These are phyloP conservation scores for Hemicordylus capensis DNA, from an alignment of 2,113 vertebrate species.

Conservation along the genomic window DNA sequence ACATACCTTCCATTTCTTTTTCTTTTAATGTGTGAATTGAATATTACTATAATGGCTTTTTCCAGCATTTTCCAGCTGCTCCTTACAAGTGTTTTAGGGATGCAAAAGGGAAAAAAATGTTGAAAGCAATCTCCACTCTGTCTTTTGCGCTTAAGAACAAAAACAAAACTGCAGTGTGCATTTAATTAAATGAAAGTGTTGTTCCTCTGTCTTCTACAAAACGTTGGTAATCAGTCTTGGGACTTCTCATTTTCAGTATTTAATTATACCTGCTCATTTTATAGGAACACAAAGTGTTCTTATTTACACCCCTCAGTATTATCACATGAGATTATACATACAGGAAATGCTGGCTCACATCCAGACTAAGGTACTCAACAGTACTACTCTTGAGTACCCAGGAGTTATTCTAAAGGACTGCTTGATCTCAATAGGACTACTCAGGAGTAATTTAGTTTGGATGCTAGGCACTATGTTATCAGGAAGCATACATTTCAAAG, in stretches of 20 bases:
- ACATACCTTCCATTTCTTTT: not conserved
- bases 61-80: not conserved
- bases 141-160: not conserved
- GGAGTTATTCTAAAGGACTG: no score
- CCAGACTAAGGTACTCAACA: no score
- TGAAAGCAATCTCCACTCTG: not conserved
- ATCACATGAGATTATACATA: not conserved
- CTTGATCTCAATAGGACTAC: no score
- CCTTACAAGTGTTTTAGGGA: not conserved
- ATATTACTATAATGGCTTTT: not conserved
- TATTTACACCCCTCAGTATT: not conserved
- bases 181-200: not conserved
- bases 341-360: no score
- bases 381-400: no score
- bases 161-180: not conserved
- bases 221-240: not conserved
- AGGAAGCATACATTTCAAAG: not conserved
- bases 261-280: constrained; percentile 5
- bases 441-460: no score
- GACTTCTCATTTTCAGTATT: not conserved
- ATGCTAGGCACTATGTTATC: constrained; percentile 7
- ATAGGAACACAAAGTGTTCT: not conserved
- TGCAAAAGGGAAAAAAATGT: not conserved
- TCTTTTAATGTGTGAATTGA: not conserved
- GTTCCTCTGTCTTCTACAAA: not conserved